Conservation (phyloP, 2,113 vertebrate genomes). For the Phainopepla nitens region DNA sequence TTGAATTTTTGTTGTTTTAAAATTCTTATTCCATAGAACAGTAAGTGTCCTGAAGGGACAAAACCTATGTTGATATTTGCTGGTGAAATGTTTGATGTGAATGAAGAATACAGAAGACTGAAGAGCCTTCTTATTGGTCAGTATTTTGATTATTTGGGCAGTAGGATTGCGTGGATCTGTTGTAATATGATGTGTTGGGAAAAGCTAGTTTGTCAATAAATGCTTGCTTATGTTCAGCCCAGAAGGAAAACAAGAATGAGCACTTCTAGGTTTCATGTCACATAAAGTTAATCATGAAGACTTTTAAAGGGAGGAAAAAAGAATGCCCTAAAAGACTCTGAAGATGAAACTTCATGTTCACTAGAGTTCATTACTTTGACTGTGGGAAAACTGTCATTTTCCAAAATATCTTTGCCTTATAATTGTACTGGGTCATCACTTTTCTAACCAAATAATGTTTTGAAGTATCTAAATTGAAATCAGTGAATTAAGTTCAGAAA, state of each 20-base stretch:
- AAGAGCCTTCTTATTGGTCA: constrained; percentile 89
- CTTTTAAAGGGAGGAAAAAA: neutral
- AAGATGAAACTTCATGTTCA: neutral
- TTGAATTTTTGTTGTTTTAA: neutral
- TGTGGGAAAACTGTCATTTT: neutral
- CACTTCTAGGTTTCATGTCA: neutral
- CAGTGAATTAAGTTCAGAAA: neutral
- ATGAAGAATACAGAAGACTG: constrained; percentile 82
- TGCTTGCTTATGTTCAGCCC: neutral
- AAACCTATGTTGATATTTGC: constrained; percentile 96
- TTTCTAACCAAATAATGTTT: neutral
- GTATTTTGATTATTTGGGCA: neutral
- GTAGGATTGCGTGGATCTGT: neutral
- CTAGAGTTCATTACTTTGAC: neutral
- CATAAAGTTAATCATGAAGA: neutral
- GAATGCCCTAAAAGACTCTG: neutral
- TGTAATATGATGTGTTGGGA: neutral
- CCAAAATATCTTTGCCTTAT: neutral
- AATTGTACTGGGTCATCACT: neutral
- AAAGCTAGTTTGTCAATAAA: neutral
- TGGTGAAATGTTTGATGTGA: constrained; percentile 85
- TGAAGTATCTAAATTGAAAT: neutral
- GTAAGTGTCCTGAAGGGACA: constrained; percentile 90
- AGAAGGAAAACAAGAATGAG: neutral
- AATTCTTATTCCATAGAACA: constrained; percentile 68